phyloP scores from a whole-genome alignment of 2,888 invertebrate genomes.

The Eupithecia subumbrata region DNA sequence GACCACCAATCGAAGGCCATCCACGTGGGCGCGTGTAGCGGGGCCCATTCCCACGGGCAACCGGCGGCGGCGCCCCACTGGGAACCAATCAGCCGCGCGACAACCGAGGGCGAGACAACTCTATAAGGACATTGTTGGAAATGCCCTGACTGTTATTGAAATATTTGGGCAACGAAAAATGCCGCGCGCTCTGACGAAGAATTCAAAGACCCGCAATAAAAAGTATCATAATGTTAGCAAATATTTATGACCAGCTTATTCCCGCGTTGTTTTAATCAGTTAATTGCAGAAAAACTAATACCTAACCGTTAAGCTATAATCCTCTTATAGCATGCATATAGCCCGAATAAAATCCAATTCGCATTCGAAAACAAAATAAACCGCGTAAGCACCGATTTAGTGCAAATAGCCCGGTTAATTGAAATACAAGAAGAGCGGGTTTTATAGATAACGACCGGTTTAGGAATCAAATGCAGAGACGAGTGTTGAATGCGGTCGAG shows the following conservation, averaged over 20 bases:
- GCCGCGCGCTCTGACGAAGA: neutral
- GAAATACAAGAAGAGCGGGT: conserved; percentile 4
- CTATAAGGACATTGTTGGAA: neutral
- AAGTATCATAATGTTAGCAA: neutral
- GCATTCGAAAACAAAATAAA: conserved; percentile 14
- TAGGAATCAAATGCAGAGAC: neutral
- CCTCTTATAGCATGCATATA: neutral
- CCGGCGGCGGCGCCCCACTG: neutral
- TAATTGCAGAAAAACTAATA: neutral
- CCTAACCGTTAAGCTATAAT: neutral
- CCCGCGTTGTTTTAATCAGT: neutral
- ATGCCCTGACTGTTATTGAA: no score
- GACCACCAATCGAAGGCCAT: neutral
- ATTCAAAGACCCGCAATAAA: neutral
- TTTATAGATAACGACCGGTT: conserved; percentile 1
- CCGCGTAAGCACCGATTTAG: conserved; percentile 20
- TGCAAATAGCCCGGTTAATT: conserved; percentile 37
- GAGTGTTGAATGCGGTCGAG: neutral
- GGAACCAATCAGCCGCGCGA: neutral
- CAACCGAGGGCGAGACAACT: neutral
- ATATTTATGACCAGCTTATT: neutral
- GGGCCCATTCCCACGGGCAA: neutral
- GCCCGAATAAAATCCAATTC: conserved; percentile 15
- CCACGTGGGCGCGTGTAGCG: neutral
- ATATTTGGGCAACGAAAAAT: neutral